A percentile compares a stretch with the other conserved stretches of the same genome.
These are phyloP conservation scores for Microchrysa polita DNA, from an alignment of 2,888 invertebrate species.

Conservation along the genomic window DNA sequence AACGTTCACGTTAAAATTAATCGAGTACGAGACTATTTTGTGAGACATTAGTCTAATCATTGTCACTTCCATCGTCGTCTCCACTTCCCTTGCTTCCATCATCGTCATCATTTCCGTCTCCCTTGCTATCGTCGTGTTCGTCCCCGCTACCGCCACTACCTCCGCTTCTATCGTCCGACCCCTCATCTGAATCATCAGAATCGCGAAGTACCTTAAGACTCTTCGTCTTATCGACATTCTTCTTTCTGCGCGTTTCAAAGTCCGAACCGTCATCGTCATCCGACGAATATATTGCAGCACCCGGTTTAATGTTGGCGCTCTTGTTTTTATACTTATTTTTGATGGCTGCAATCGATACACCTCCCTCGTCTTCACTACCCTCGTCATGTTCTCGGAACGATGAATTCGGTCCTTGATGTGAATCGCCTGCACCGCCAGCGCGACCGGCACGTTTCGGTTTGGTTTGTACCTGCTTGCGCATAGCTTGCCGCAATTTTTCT, in stretches of 20 bases:
- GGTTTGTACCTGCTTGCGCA: slow-evolving; percentile 70
- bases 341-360: slow-evolving; percentile 91
- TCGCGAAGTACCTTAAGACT: slow-evolving; percentile 82
- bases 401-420: slow-evolving; percentile 59
- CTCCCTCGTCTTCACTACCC: slow-evolving; percentile 93
- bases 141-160: slow-evolving; percentile 63
- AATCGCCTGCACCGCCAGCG: slow-evolving; percentile 61
- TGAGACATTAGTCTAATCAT: too few relatives aligned
- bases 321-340: slow-evolving; percentile 89
- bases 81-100: slow-evolving; percentile 46
- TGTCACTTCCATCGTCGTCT: slow-evolving; percentile 53
- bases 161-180: slow-evolving; percentile 60
- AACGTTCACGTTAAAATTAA: too few relatives aligned
- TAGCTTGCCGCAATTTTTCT: slow-evolving; percentile 90
- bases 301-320: slow-evolving; percentile 61
- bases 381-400: slow-evolving; percentile 75
- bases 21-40: too few relatives aligned
- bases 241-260: slow-evolving; percentile 77
- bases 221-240: slow-evolving; percentile 79
- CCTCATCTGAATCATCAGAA: slow-evolving; percentile 71
- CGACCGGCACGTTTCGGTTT: slow-evolving; percentile 66
- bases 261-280: slow-evolving; percentile 82
- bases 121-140: slow-evolving; percentile 54
- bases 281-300: slow-evolving; percentile 84
- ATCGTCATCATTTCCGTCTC: slow-evolving; percentile 48